Evolutionary conservation across 2,797 vertebrate genomes (phyloP).

Genomic region (Platyrinchus mystaceus): DNA sequence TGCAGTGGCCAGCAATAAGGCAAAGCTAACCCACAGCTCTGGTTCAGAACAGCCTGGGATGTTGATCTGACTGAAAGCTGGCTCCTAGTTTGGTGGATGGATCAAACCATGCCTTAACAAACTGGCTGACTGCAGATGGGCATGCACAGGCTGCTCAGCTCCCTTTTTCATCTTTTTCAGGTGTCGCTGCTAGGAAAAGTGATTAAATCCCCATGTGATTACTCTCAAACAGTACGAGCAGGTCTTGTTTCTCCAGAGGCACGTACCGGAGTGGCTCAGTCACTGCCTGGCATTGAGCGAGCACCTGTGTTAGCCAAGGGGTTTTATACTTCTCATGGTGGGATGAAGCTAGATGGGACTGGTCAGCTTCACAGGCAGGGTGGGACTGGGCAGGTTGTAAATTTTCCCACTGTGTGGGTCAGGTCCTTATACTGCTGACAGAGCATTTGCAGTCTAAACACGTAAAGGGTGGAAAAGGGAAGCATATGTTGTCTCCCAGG

Average conservation of each 20-base stretch:
- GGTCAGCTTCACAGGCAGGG: background rate
- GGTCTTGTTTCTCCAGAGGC: background rate
- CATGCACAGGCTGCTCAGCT: background rate
- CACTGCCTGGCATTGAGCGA: background rate
- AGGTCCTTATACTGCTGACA: background rate
- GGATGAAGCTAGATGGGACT: background rate
- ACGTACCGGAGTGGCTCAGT: background rate
- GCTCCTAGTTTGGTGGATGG: background rate
- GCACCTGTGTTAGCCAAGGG: background rate
- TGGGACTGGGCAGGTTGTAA: background rate
- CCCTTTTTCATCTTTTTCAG: background rate
- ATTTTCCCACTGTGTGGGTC: background rate
- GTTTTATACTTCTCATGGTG: background rate
- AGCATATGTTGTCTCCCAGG: conserved; percentile 52
- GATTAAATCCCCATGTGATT: background rate
- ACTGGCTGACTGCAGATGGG: background rate
- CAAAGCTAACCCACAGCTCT: background rate
- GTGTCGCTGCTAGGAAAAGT: background rate
- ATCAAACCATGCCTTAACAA: background rate
- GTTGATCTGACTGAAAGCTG: background rate
- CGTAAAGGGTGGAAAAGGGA: conserved; percentile 35
- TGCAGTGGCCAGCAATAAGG: background rate
- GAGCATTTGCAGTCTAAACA: conserved; percentile 28
- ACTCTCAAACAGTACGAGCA: background rate
- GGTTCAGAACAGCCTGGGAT: background rate